Percentiles rank a stretch among this genome's conserved stretches.
Conservation (phyloP, 2,888 invertebrate species). For the Rhodophaea formosa region DNA sequence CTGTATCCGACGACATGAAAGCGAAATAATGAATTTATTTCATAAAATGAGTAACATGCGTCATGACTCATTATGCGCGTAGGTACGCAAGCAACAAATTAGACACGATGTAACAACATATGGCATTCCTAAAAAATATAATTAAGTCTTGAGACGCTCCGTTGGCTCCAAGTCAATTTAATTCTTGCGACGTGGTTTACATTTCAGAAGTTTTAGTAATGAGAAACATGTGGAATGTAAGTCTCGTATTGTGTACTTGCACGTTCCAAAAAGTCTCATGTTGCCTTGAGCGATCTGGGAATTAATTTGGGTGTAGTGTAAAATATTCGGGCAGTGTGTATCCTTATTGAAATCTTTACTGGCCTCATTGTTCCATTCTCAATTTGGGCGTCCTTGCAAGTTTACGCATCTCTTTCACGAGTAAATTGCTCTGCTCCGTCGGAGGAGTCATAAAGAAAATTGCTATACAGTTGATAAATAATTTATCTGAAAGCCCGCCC, state of each 20-base stretch:
- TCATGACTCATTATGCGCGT: constrained; percentile 38
- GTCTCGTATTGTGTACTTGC: constrained; percentile 24
- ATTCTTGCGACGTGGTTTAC: constrained; percentile 53
- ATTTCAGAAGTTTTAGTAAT: constrained; percentile 58
- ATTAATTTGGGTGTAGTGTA: constrained; percentile 21
- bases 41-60: constrained; percentile 34
- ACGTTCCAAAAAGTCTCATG: neutral
- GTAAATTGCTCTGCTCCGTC: constrained; percentile 79
- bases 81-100: constrained; percentile 30
- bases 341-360: constrained; percentile 71
- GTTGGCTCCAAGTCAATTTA: constrained; percentile 60
- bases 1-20: constrained; percentile 21
- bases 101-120: constrained; percentile 31
- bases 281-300: neutral
- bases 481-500: constrained; percentile 80
- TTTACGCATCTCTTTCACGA: constrained; percentile 79
- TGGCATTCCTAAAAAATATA: constrained; percentile 45
- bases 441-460: constrained; percentile 82
- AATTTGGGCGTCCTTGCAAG: constrained; percentile 77
- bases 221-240: constrained; percentile 54
- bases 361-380: constrained; percentile 69
- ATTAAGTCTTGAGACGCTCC: constrained; percentile 52
- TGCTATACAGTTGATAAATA: constrained; percentile 82
- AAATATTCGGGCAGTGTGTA: constrained; percentile 29
- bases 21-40: constrained; percentile 15